Evolutionary conservation across 2,888 invertebrate genomes (phyloP).

Genomic region (Pandemis heparana): DNA sequence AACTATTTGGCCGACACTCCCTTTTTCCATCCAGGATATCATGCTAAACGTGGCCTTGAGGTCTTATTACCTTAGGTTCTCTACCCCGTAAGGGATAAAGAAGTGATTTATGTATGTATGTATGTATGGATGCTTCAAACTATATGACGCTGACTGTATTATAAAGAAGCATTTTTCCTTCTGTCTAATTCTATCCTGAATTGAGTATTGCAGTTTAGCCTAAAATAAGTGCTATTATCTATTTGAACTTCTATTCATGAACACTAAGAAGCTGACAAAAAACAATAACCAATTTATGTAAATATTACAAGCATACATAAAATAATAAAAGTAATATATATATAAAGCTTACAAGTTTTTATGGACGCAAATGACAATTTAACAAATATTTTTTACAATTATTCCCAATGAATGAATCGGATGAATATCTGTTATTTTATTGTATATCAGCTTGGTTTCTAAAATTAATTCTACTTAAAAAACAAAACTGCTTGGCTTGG

Average conservation of each 20-base stretch:
- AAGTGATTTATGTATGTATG: no score
- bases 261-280: conserved; percentile 26
- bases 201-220: no score
- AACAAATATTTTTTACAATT: not conserved
- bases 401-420: not conserved
- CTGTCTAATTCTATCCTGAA: no score
- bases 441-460: not conserved
- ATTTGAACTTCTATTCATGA: conserved; percentile 18
- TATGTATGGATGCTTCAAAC: no score
- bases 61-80: no score
- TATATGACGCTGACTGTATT: no score
- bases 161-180: no score
- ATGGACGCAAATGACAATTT: conserved; percentile 25
- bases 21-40: no score
- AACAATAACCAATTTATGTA: conserved; percentile 10
- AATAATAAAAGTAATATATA: conserved; percentile 2
- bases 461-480: not conserved
- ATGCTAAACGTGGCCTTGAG: no score
- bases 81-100: no score
- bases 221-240: not conserved
- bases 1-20: no score
- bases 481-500: not conserved
- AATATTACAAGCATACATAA: conserved; percentile 18
- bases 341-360: conserved; percentile 14
- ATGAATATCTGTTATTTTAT: not conserved